A percentile compares a stretch with the other conserved stretches of the same genome.
Evolutionary conservation across 1,140 invertebrate species (phyloP).

Genomic region (Achroia grisella): DNA sequence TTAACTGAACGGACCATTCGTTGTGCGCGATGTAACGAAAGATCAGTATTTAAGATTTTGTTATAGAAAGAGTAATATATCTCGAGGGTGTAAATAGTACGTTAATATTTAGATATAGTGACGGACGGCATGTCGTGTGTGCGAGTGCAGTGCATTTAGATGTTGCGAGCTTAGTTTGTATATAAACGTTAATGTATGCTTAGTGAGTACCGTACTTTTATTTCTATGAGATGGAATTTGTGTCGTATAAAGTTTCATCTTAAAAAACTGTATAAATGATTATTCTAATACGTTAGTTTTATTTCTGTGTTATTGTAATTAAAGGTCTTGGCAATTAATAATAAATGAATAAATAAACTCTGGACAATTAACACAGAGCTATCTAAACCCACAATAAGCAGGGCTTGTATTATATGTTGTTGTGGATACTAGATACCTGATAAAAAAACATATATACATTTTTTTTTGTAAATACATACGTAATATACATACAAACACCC

Average conservation of each 20-base stretch:
- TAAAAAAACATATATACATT: too few relatives aligned
- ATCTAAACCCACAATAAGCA: too few relatives aligned
- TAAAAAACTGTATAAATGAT: slow-evolving; percentile 20
- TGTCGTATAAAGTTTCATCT: slow-evolving; percentile 37
- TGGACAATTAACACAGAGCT: too few relatives aligned
- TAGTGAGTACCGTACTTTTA: slow-evolving; percentile 42
- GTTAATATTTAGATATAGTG: slow-evolving; percentile 28
- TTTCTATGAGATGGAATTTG: slow-evolving; percentile 29
- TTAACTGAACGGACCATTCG: not conserved
- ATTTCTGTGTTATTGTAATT: too few relatives aligned
- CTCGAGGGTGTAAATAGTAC: slow-evolving; percentile 28
- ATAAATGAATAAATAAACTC: too few relatives aligned
- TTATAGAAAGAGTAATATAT: slow-evolving; percentile 15
- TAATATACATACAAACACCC: too few relatives aligned
- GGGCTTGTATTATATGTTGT: too few relatives aligned
- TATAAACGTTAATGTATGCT: slow-evolving; percentile 49
- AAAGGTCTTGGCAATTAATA: too few relatives aligned
- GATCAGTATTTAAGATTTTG: slow-evolving; percentile 8
- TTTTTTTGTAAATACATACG: too few relatives aligned
- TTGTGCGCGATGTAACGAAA: not conserved
- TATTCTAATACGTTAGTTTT: slow-evolving; percentile 1
- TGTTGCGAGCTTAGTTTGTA: slow-evolving; percentile 50
- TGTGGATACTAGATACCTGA: too few relatives aligned
- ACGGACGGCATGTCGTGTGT: slow-evolving; percentile 25
- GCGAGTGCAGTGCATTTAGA: slow-evolving; percentile 34